Percentiles rank a stretch among this genome's conserved stretches.
phyloP scores from a whole-genome alignment of 1,140 invertebrate species.

The Pseudomyrmex cubaensis region DNA sequence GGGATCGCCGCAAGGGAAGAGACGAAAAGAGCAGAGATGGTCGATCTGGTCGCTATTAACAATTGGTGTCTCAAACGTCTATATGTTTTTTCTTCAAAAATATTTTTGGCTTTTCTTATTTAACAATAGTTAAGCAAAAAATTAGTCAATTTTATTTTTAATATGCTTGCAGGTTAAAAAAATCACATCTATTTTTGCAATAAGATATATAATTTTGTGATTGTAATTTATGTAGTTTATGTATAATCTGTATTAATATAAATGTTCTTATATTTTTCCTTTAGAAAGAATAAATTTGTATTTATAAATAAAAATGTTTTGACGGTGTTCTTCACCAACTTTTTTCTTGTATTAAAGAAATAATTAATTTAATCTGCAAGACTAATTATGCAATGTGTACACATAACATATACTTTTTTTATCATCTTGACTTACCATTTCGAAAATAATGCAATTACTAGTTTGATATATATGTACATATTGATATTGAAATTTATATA shows the following conservation, averaged over 20 bases:
- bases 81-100: neutral
- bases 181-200: too few species aligned
- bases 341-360: too few species aligned
- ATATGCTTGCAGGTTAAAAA: too few species aligned
- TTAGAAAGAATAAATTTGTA: too few species aligned
- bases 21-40: slow-evolving; percentile 83
- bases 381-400: neutral
- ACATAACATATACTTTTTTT: neutral
- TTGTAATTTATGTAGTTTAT: too few species aligned
- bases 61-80: neutral
- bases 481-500: neutral
- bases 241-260: too few species aligned
- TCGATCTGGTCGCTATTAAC: slow-evolving; percentile 84
- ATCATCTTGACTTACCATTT: neutral
- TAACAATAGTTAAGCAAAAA: too few species aligned
- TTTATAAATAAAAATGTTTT: too few species aligned
- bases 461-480: neutral
- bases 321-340: too few species aligned
- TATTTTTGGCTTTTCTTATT: neutral
- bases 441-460: neutral
- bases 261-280: too few species aligned
- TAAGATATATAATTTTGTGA: too few species aligned
- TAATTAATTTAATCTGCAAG: neutral
- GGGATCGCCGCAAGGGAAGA: slow-evolving; percentile 75
- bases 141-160: too few species aligned